Conservation (phyloP, 2,888 invertebrate genomes). For the Cephalotes varians region DNA sequence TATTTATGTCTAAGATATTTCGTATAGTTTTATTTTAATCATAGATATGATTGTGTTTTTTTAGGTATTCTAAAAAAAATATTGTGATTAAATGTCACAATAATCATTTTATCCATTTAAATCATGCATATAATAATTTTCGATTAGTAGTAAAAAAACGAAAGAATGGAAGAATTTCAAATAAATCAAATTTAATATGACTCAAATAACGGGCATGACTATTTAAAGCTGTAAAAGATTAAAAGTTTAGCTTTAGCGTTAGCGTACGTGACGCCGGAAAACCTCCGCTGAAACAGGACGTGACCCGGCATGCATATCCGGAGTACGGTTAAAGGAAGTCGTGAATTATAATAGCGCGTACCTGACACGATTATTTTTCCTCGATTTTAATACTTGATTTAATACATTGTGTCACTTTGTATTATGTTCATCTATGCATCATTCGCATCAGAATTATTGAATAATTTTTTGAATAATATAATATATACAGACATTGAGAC, state of each 20-base stretch:
- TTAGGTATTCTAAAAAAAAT: not conserved
- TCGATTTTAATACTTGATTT: constrained; percentile 57
- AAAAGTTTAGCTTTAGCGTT: constrained; percentile 65
- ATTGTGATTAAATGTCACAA: not conserved
- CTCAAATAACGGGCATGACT: constrained; percentile 69
- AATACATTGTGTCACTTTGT: not conserved
- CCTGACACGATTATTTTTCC: constrained; percentile 78
- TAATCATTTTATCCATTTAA: not conserved
- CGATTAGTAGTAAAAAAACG: not conserved
- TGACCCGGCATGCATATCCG: constrained; percentile 82
- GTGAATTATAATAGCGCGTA: constrained; percentile 79
- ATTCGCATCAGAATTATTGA: not conserved
- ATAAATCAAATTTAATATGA: constrained; percentile 51
- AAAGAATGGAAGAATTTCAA: constrained; percentile 10
- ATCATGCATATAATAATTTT: not conserved
- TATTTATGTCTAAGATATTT: not conserved
- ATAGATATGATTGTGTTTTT: not conserved
- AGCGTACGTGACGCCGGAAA: constrained; percentile 80
- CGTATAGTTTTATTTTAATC: not conserved
- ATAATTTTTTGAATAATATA: not conserved
- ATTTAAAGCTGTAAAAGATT: constrained; percentile 68
- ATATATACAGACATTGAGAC: not conserved
- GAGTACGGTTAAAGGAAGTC: constrained; percentile 82
- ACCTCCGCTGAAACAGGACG: constrained; percentile 81
- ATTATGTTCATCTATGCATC: not conserved